Evolutionary conservation across 2,113 vertebrate species (phyloP).

Genomic region (Phylloscopus whistleri): DNA sequence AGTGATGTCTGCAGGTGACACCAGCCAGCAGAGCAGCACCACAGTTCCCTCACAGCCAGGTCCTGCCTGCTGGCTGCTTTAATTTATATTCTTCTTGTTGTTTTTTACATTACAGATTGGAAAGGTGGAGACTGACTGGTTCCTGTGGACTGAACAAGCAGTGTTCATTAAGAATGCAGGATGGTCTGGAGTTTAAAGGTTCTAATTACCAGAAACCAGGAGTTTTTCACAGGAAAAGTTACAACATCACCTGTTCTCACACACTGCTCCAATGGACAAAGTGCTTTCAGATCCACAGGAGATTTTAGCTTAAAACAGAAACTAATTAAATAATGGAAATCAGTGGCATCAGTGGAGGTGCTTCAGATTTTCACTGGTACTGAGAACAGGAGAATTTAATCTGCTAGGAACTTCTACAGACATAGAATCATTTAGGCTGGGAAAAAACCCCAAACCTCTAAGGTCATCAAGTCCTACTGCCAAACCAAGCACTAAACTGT

Average conservation of each 20-base stretch:
- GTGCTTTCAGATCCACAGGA: background rate
- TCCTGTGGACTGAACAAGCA: background rate
- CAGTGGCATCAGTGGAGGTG: background rate
- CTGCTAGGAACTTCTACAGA: background rate
- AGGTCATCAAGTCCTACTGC: background rate
- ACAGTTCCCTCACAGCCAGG: background rate
- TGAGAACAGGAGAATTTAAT: background rate
- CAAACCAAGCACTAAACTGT: background rate
- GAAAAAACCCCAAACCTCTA: background rate
- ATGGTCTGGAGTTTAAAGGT: background rate
- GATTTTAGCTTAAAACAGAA: background rate
- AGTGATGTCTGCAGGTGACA: background rate
- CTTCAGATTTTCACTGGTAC: background rate
- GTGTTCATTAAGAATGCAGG: background rate
- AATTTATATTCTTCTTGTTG: background rate
- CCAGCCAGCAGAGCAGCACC: background rate
- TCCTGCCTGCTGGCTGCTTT: background rate
- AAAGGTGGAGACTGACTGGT: background rate
- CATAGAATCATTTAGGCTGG: background rate
- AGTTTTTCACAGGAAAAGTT: background rate
- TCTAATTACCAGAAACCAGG: background rate
- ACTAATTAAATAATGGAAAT: background rate
- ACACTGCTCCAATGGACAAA: background rate
- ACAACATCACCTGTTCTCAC: background rate
- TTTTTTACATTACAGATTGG: background rate